Conservation (phyloP, 2,113 vertebrate genomes). For the Mustela lutreola region DNA sequence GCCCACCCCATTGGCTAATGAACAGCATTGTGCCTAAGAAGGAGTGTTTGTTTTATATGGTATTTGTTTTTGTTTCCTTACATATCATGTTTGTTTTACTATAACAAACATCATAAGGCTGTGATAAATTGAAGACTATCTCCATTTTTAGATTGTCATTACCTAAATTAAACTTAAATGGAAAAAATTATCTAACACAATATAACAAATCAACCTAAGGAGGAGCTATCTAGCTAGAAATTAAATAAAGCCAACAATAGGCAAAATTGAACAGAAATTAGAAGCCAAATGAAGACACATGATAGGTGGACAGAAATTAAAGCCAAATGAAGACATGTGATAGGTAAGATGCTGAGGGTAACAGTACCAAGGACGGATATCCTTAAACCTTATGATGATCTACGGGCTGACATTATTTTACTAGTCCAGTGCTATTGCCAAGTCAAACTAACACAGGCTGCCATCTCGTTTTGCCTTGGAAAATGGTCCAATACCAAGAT, state of each 20-base stretch:
- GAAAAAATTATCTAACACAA: neutral
- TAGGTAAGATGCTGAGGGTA: neutral
- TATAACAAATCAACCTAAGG: neutral
- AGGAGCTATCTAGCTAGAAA: neutral
- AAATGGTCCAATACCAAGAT: conserved; percentile 36
- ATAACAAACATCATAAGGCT: neutral
- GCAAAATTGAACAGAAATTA: neutral
- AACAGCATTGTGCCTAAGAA: neutral
- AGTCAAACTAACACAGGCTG: conserved; percentile 17
- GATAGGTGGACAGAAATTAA: neutral
- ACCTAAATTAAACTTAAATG: conserved; percentile 24
- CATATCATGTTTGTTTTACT: neutral
- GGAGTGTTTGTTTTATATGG: neutral
- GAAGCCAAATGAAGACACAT: neutral
- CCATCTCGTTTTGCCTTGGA: conserved; percentile 1
- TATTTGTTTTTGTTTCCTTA: neutral
- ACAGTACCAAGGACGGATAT: neutral
- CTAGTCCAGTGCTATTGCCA: neutral
- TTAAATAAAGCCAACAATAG: neutral
- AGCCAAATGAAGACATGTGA: neutral
- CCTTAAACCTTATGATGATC: neutral
- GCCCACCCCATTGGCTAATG: neutral
- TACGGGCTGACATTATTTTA: neutral
- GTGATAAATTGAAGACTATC: neutral
- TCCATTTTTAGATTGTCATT: neutral